A percentile compares a stretch with the other conserved stretches of the same genome.
Conservation (phyloP, 2,797 vertebrate genomes). For the Moxostoma hubbsi region DNA sequence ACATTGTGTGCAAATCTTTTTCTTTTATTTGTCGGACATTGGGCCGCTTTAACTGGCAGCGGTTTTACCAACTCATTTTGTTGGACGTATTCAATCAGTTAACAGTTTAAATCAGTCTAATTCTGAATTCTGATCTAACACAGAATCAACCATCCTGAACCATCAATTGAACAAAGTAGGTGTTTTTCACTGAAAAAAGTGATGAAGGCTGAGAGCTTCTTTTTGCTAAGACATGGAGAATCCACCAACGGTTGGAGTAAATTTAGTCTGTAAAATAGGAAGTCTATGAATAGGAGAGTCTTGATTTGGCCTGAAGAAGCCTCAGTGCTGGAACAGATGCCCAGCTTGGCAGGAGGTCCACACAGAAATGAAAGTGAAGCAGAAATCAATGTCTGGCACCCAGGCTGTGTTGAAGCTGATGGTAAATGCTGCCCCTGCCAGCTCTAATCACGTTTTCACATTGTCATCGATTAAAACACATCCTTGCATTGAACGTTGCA, state of each 20-base stretch:
- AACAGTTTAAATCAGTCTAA: too few relatives aligned
- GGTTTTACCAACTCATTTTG: too few relatives aligned
- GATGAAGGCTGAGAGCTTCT: too few relatives aligned
- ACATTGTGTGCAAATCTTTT: too few relatives aligned
- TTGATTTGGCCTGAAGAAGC: neutral
- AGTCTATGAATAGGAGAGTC: neutral
- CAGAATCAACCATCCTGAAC: too few relatives aligned
- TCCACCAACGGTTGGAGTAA: neutral
- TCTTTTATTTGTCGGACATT: too few relatives aligned
- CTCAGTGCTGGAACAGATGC: neutral
- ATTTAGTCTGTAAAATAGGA: too few relatives aligned
- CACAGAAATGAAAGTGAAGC: neutral
- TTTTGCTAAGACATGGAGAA: neutral
- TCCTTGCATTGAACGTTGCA: neutral
- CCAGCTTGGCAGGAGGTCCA: neutral
- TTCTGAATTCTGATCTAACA: too few relatives aligned
- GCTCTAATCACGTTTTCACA: constrained; percentile 6
- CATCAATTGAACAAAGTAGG: too few relatives aligned
- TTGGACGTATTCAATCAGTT: too few relatives aligned
- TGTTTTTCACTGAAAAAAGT: too few relatives aligned
- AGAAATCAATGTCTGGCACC: neutral
- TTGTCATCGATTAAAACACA: neutral
- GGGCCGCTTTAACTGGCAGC: too few relatives aligned
- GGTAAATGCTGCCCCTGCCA: neutral
- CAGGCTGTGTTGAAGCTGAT: neutral